Evolutionary conservation across 2,888 invertebrate genomes (phyloP).

Genomic region (Alsophila aescularia): DNA sequence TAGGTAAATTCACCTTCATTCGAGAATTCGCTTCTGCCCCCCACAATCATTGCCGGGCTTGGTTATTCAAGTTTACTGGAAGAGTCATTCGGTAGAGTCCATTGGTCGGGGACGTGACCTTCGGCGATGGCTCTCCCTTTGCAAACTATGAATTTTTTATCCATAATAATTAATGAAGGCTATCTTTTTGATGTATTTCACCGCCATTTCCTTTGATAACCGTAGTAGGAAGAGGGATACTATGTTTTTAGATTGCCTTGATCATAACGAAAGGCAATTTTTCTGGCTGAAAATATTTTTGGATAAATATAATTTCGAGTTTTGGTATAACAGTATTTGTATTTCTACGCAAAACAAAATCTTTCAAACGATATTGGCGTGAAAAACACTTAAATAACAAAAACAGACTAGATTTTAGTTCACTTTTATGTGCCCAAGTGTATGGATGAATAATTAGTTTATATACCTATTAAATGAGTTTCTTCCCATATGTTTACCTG

Average conservation of each 20-base stretch:
- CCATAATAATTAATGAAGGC: constrained; percentile 28
- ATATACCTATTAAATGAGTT: no score
- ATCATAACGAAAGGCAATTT: neutral
- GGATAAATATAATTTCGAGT: neutral
- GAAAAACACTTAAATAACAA: no score
- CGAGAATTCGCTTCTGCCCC: constrained; percentile 1
- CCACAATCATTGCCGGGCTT: constrained; percentile 49
- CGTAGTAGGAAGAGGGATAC: neutral
- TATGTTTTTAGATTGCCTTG: neutral
- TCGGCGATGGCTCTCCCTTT: constrained; percentile 43
- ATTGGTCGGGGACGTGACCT: constrained; percentile 71
- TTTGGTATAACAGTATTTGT: no score
- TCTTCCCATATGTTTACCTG: no score
- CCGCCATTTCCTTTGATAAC: constrained; percentile 5
- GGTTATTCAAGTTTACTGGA: constrained; percentile 56
- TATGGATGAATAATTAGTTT: no score
- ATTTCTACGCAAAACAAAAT: no score
- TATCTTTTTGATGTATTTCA: constrained; percentile 16
- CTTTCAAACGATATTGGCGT: no score
- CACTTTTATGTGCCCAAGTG: no score
- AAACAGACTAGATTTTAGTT: no score
- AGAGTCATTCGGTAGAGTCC: constrained; percentile 59
- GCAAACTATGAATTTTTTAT: constrained; percentile 36
- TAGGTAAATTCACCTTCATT: neutral
- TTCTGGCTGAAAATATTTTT: neutral